A percentile compares a stretch with the other conserved stretches of the same genome.
Evolutionary conservation across 2,797 vertebrate genomes (phyloP).

Genomic region (Sphenodon punctatus): DNA sequence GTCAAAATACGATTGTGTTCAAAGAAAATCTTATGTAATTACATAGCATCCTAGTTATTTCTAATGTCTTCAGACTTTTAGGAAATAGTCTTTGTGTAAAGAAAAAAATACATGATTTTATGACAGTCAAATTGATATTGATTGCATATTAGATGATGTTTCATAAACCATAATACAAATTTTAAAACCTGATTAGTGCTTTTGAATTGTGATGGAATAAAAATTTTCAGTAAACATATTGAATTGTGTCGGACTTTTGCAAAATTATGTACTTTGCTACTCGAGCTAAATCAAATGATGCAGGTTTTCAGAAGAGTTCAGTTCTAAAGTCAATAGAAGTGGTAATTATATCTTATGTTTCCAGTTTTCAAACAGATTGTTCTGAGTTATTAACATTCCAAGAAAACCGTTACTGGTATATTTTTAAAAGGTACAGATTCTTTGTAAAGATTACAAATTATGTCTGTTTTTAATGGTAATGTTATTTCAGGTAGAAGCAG

Average conservation of each 20-base stretch:
- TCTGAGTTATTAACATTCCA: not conserved
- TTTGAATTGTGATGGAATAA: not conserved
- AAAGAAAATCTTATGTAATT: too few relatives aligned
- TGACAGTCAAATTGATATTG: not conserved
- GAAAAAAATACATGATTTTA: not conserved
- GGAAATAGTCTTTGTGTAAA: not conserved
- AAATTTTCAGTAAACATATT: not conserved
- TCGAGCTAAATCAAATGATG: not conserved
- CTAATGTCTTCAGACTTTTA: not conserved
- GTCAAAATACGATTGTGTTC: not conserved
- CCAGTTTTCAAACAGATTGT: not conserved
- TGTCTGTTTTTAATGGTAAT: not conserved
- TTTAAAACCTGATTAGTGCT: not conserved
- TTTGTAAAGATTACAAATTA: not conserved
- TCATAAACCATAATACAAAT: not conserved
- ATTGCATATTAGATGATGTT: not conserved
- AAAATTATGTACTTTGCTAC: not conserved
- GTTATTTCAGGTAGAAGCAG: constrained; percentile 92
- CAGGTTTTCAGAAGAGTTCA: not conserved
- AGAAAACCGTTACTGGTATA: not conserved
- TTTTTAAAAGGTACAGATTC: not conserved
- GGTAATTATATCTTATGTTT: not conserved
- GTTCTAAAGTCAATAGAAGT: not conserved
- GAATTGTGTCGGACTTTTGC: not conserved
- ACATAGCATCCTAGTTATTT: accelerated